These are phyloP conservation scores for Heterohyrax brucei DNA, from an alignment of 2,797 vertebrate genomes.

Conservation along the genomic window DNA sequence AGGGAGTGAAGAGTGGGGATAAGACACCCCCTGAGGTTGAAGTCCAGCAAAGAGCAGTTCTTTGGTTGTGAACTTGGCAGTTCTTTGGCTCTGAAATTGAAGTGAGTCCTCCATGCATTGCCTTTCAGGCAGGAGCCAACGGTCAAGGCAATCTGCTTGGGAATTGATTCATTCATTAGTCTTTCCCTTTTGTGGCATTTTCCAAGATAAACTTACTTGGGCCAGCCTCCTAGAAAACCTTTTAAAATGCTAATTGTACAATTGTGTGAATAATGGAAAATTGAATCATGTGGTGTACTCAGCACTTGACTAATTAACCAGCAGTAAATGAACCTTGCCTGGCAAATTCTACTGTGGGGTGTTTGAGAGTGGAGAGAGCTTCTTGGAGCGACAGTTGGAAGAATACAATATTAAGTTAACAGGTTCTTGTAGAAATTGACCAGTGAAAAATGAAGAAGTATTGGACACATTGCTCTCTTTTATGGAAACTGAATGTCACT, in stretches of 20 bases:
- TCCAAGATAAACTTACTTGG: constrained; percentile 86
- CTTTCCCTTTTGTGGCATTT: constrained; percentile 85
- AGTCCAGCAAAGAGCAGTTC: constrained; percentile 49
- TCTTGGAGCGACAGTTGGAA: constrained; percentile 46
- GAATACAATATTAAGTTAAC: constrained; percentile 76
- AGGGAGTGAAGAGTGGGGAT: neutral
- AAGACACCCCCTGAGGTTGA: neutral
- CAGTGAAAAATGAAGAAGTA: constrained; percentile 83
- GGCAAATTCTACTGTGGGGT: constrained; percentile 78
- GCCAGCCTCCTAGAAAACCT: constrained; percentile 85
- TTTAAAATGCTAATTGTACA: constrained; percentile 87
- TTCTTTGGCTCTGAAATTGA: constrained; percentile 72
- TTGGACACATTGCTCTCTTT: constrained; percentile 71
- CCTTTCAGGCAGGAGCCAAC: constrained; percentile 79
- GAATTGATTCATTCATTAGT: constrained; percentile 88
- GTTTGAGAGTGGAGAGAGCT: constrained; percentile 71
- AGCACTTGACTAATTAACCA: constrained; percentile 88
- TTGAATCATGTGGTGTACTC: constrained; percentile 82
- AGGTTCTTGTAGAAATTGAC: constrained; percentile 53
- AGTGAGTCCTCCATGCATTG: neutral
- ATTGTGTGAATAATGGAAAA: constrained; percentile 86
- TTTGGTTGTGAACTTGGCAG: constrained; percentile 15
- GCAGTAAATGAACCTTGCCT: constrained; percentile 81
- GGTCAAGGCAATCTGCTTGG: constrained; percentile 84
- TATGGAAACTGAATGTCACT: constrained; percentile 28